Conservation (phyloP, 2,888 invertebrate species). For the Epinotia ramella region DNA sequence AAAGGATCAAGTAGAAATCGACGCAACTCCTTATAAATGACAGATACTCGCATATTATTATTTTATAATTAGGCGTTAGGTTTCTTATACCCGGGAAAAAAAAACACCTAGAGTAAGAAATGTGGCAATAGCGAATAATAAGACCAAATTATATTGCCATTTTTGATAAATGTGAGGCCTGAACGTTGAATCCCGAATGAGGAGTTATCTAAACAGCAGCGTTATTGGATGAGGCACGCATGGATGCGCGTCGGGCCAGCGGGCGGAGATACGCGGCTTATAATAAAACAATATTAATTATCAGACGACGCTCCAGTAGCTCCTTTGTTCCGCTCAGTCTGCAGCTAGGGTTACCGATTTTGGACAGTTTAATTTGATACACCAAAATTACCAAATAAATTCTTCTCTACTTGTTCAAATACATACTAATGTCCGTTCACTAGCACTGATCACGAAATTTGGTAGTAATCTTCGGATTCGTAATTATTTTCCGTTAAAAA, state of each 20-base stretch:
- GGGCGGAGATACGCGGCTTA: conserved; percentile 72
- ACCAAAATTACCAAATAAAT: not conserved
- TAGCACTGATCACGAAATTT: too few relatives aligned
- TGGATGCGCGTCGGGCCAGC: conserved; percentile 59
- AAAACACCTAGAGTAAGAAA: not conserved
- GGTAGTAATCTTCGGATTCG: too few relatives aligned
- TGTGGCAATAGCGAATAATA: not conserved
- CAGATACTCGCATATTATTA: too few relatives aligned
- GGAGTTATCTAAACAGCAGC: conserved; percentile 67
- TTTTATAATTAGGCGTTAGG: too few relatives aligned
- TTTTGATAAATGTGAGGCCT: not conserved
- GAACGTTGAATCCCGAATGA: conserved; percentile 53
- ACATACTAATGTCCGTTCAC: too few relatives aligned
- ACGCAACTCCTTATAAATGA: too few relatives aligned
- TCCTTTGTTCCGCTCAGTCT: conserved; percentile 58
- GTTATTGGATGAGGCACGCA: conserved; percentile 69
- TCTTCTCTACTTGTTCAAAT: too few relatives aligned
- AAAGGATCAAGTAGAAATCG: too few relatives aligned
- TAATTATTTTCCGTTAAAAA: too few relatives aligned
- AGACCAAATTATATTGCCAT: not conserved
- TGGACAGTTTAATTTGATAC: not conserved
- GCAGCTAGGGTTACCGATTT: conserved; percentile 34
- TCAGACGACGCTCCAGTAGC: conserved; percentile 64
- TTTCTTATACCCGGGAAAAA: too few relatives aligned
- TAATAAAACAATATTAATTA: conserved; percentile 81